Conservation (phyloP, 2,113 vertebrate species). For the Rhinogobius similis region DNA sequence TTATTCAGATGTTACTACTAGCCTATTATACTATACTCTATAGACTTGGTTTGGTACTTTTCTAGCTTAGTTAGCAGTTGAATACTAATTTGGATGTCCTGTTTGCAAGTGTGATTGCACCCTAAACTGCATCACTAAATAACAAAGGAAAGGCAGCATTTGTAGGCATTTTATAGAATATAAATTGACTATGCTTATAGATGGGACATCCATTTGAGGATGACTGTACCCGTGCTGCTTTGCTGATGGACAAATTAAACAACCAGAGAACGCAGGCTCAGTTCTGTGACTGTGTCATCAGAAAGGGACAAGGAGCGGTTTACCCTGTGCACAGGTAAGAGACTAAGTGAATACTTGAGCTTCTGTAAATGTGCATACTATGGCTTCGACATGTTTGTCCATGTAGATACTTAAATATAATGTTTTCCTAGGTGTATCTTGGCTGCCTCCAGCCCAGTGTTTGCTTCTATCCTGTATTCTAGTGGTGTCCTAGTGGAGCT, state of each 20-base stretch:
- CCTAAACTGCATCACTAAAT: no score
- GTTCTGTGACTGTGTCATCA: slow-evolving; percentile 76
- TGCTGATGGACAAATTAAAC: slow-evolving; percentile 59
- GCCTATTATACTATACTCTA: no score
- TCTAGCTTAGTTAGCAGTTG: no score
- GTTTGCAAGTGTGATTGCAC: no score
- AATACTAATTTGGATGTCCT: no score
- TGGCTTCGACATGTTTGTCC: neutral
- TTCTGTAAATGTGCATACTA: neutral
- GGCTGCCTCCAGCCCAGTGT: slow-evolving; percentile 73
- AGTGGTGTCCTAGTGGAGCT: slow-evolving; percentile 67
- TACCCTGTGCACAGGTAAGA: slow-evolving; percentile 72
- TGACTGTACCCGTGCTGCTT: slow-evolving; percentile 36
- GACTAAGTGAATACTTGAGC: neutral
- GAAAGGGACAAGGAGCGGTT: slow-evolving; percentile 47
- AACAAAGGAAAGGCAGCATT: neutral
- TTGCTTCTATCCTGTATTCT: slow-evolving; percentile 66
- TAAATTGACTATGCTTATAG: slow-evolving; percentile 28
- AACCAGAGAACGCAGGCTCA: slow-evolving; percentile 59
- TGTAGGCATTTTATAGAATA: neutral
- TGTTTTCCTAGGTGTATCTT: slow-evolving; percentile 62
- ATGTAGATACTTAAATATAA: neutral
- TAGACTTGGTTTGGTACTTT: no score
- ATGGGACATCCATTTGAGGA: slow-evolving; percentile 13
- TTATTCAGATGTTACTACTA: no score